Conservation (phyloP, 1,140 invertebrate species). For the Heliconius melpomene region DNA sequence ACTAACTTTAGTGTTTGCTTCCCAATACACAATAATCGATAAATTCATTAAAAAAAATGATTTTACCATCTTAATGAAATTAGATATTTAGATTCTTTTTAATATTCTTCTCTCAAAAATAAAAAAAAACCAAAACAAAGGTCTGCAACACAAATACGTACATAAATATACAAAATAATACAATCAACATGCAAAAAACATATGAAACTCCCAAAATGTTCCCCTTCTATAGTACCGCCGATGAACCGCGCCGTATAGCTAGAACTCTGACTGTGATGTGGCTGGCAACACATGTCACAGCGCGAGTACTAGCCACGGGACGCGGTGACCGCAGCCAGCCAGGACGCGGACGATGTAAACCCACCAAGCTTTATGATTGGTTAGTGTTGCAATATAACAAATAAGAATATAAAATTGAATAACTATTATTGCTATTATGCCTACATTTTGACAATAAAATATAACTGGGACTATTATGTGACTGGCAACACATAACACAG, state of each 20-base stretch:
- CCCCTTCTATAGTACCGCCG: not conserved
- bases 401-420: too few relatives aligned
- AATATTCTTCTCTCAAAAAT: not conserved
- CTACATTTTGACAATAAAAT: too few relatives aligned
- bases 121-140: not conserved
- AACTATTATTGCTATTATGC: too few relatives aligned
- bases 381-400: not conserved
- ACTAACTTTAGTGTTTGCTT: too few relatives aligned
- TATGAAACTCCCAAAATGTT: conserved; percentile 9
- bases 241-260: conserved; percentile 83
- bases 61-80: too few relatives aligned
- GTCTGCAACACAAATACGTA: conserved; percentile 2
- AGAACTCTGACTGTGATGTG: conserved; percentile 97
- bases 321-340: conserved; percentile 47
- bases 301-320: conserved; percentile 86
- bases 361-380: not conserved
- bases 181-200: conserved; percentile 10
- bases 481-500: too few relatives aligned
- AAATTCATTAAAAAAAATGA: too few relatives aligned
- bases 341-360: not conserved
- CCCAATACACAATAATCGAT: too few relatives aligned
- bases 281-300: conserved; percentile 89
- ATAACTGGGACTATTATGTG: not conserved
- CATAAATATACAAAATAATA: not conserved
- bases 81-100: too few relatives aligned